Evolutionary conservation across 2,113 vertebrate genomes (phyloP).

Genomic region (Gracilinanus agilis): DNA sequence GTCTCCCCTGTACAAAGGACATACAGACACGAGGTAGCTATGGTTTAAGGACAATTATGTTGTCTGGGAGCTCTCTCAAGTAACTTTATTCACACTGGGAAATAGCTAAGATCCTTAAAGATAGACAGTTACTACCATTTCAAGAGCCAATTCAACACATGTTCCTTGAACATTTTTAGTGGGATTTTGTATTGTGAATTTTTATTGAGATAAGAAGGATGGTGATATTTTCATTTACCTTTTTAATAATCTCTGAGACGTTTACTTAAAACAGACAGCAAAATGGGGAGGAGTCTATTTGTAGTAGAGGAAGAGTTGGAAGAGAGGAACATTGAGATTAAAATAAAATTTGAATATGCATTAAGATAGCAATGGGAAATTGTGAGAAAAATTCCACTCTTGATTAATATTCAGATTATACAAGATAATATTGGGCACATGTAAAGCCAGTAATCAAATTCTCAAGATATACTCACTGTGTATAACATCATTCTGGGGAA

Average conservation of each 20-base stretch:
- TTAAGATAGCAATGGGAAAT: slow-evolving; percentile 2
- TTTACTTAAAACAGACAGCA: slow-evolving; percentile 31
- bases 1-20: not conserved
- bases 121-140: not conserved
- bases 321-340: not conserved
- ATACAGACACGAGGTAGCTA: not conserved
- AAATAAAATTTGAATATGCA: not conserved
- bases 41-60: not conserved
- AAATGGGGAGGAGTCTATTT: not conserved
- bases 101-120: not conserved
- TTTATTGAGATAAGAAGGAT: not conserved
- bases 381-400: not conserved
- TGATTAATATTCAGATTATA: slow-evolving; percentile 39
- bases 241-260: slow-evolving; percentile 1
- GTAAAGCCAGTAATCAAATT: slow-evolving; percentile 11
- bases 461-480: not conserved
- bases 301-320: not conserved
- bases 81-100: not conserved
- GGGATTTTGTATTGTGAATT: not conserved
- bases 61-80: not conserved
- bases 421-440: slow-evolving; percentile 34
- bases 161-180: not conserved
- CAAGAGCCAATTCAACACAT: not conserved
- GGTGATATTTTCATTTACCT: not conserved
- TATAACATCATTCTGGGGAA: not conserved